Base-by-base conservation (phyloP, 1,140 invertebrate genomes). In the Lepidotrigona ventralis region DNA sequence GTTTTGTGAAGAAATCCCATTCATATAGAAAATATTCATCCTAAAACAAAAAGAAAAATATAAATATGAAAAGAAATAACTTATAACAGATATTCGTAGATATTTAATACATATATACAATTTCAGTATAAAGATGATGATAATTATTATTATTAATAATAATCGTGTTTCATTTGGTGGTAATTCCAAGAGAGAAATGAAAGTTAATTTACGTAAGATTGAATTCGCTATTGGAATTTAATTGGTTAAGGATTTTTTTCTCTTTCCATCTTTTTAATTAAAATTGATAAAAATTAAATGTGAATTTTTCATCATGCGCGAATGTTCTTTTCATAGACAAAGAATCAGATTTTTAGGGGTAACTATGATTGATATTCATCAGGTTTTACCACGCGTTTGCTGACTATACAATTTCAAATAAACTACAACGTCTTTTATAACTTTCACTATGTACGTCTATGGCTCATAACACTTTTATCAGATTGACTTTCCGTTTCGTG, bases 381-480 rank as follows among this genome's bases (percentile, higher is more conserved):
- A 70, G 29, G 17, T 46, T 56, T 79, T 79, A n/a, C 39, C 39
- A n/a, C 2, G 15, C 26, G 11, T n/a, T 71, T 71, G 9, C 46
- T 15, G n/a, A 15, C 56, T 63, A 4, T 53, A 54, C 54, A 70
- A 77, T 83, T 85, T 74, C 51, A 85, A 85, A 85, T 69, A 71
- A 79, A 66, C 76, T 66, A 70, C 46, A 29, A 58, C 21, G 68
- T 68, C 56, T 58, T 46, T 82, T 26, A 66, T 58, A 56, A 77
- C 80, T 72, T 83, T 83, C 81, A 83, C 81, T 58, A 58, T 6
- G 58, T 58, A 56, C 56, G 66, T n/a, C 70, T 51, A 29, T 74
- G 58, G 73, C 54, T 81, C 68, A 58, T 68, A 76, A 79, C 68
- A n/a, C 23, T 66, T 66, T 69, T 83, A 83, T 83, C 81, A 78